Evolutionary conservation across 2,888 invertebrate species (phyloP), one percentile per base, ranked within the genome.

Genomic region (Acanthosepion lycidas): DNA sequence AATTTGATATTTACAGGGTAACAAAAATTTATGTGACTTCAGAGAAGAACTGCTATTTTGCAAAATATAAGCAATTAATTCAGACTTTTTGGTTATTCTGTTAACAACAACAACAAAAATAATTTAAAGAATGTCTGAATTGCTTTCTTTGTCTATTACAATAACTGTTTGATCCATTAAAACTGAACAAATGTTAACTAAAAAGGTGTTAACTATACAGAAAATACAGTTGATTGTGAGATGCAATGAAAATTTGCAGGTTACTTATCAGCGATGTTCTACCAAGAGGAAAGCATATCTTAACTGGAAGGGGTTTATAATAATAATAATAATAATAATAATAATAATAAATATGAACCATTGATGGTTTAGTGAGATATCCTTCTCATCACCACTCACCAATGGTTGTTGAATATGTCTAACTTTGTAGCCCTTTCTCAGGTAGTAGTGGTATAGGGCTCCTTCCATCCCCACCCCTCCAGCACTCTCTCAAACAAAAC

Each of bases 241-340:
- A 78, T 78, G 78, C 78, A 78, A 78, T 33, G n/a, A 78, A 78
- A 33, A 78, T 78, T 78, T 78, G 78, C 78, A 78, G n/a, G 78
- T 78, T n/a, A 78, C 78, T 78, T 78, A 78, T 78, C 78, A 78
- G 78, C 78, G 78, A 78, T n/a, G n/a, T 78, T n/a, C 33, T 78
- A 78, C n/a, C 78, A 78, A 78, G 78, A 93, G 53, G 93, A 53
- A 49, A 93, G 49, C 93, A 48, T 93, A 93, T 93, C 53, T 93
- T 93, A 53, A 78, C n/a, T 93, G 93, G n/a, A 93, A 93, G 93
- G 93, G 93, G 93, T 53, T 48, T 93, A 93, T 93, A 93, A 59
- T 59, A 59, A 59, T 59, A 23, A 78, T 78, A 78, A 78, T 78
- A 78, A 78, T 33, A n/a, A n/a, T n/a, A 28, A 78, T 12, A n/a